Conservation (phyloP, 2,797 vertebrate genomes). For the Sciaenops ocellatus region DNA sequence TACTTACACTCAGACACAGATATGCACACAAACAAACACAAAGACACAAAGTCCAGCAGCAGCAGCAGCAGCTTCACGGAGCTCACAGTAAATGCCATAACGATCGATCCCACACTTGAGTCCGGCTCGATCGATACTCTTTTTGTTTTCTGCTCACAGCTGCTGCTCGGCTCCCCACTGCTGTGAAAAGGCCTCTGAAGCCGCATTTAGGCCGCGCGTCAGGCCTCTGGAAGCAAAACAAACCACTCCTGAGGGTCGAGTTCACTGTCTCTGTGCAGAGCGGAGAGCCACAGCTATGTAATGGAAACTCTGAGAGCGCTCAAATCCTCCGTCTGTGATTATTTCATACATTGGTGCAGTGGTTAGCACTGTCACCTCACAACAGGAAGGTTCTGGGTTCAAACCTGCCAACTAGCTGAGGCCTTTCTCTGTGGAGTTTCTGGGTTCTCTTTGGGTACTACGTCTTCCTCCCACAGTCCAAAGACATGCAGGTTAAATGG, state of each 20-base stretch:
- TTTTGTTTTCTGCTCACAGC: constrained; percentile 64
- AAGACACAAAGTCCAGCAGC: constrained; percentile 24
- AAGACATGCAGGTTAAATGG: too few relatives aligned
- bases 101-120: constrained; percentile 60
- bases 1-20: not conserved
- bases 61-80: constrained; percentile 33
- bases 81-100: constrained; percentile 64
- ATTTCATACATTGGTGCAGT: not conserved
- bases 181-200: constrained; percentile 42
- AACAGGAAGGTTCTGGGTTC: too few relatives aligned
- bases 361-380: too few relatives aligned
- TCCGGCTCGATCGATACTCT: constrained; percentile 64
- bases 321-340: not conserved
- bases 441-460: too few relatives aligned
- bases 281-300: not conserved
- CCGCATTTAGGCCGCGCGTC: constrained; percentile 24
- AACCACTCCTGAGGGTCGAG: constrained; percentile 24
- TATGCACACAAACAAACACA: not conserved
- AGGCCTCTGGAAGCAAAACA: constrained; percentile 49
- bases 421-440: too few relatives aligned
- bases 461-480: too few relatives aligned
- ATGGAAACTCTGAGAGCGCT: constrained; percentile 9
- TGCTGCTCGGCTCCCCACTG: constrained; percentile 38
- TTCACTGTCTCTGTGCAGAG: constrained; percentile 5
- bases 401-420: too few relatives aligned